Conservation (phyloP, 2,797 vertebrate genomes). For the Heterohyrax brucei region DNA sequence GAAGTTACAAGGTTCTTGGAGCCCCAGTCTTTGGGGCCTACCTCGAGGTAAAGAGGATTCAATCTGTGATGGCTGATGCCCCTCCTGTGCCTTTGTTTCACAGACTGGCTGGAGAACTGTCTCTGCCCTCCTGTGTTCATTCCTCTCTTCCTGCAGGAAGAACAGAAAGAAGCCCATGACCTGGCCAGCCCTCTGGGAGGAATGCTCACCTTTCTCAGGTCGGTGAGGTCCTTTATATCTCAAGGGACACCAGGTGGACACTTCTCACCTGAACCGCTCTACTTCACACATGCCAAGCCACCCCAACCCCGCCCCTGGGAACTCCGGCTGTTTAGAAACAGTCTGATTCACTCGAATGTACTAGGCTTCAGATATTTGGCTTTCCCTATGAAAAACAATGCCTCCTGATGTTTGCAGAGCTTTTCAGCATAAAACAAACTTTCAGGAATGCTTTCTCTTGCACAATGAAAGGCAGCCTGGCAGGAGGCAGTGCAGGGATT, state of each 20-base stretch:
- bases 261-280: background rate
- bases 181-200: background rate
- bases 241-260: background rate
- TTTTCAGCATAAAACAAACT: slow-evolving; percentile 44
- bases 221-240: background rate
- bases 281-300: background rate
- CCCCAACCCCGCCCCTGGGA: background rate
- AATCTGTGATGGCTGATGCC: background rate
- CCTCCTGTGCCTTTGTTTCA: background rate
- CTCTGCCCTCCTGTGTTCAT: background rate
- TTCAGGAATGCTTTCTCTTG: slow-evolving; percentile 58
- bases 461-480: background rate
- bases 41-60: background rate
- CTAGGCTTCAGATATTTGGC: background rate
- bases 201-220: background rate
- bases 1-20: background rate
- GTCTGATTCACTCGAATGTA: background rate
- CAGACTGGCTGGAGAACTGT: background rate
- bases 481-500: slow-evolving; percentile 37
- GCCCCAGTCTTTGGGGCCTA: background rate
- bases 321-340: background rate
- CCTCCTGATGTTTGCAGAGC: background rate
- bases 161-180: too few species aligned
- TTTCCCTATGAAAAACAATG: background rate
- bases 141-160: background rate